Base-by-base conservation (phyloP, 2,797 vertebrate species). In the Eulemur mongoz region DNA sequence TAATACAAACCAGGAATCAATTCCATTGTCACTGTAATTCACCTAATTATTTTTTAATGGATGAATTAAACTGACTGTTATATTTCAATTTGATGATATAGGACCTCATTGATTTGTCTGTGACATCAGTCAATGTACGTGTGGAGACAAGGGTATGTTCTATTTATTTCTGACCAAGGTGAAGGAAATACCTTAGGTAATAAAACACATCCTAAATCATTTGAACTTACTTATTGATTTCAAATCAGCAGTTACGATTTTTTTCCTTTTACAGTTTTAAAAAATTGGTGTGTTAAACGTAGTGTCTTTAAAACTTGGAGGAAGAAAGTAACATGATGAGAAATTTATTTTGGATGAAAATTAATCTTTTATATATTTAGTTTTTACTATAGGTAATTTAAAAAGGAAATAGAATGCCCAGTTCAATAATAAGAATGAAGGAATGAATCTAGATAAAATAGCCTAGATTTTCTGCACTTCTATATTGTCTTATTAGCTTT, bases 41-140 rank as follows among this genome's bases (percentile, higher is more conserved):
- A 27, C 32, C 23, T 84, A 63, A 45, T 96, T 94, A 65, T 84
- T 93, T 94, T 91, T 93, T 63, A 96, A 82, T 45, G 48, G 45
- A 10, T 84, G 61, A 89, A 69, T 91, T 65, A 96, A 94, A 50
- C 79, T 2, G 43, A 85, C 43, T 67, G 13, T 54, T 94, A 11
- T 40, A 35, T 94, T 90, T 94, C 67, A 63, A 43, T 54, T 52
- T 94, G 72, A 92, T 70, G 65, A 67, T 67, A 23, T 0, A 80
- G 22, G 35, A 50, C 79, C 52, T 89, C 38, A 63, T 45, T 76
- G 94, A 94, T 91, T 76, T 76, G 84, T 82, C 61, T 76, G 67
- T 61, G 38, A 65, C 79, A 30, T 59, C 38, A 27, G 25, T 48
- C 25, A 27, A 0, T 50, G 27, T 50, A 0, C 0, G 0, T 83